These are phyloP conservation scores for Phoronis australis DNA, from an alignment of 2,888 invertebrate species.

Conservation along the genomic window DNA sequence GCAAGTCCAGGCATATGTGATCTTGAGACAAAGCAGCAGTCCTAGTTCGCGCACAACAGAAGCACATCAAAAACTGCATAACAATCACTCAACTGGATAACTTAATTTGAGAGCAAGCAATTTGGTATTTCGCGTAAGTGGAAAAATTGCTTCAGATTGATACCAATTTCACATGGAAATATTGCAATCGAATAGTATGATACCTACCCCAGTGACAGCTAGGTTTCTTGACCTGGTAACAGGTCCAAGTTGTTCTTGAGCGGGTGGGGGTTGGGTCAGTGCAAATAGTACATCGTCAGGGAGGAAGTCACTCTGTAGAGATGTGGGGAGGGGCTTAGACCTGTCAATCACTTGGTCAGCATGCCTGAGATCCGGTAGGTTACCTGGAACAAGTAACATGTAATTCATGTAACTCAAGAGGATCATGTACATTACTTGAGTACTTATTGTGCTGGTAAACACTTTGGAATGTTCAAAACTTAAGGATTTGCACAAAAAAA, in stretches of 20 bases:
- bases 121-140: no score
- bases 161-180: no score
- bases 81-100: no score
- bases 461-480: background rate
- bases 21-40: no score
- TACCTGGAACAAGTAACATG: conserved; percentile 14
- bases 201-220: conserved; percentile 28
- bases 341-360: conserved; percentile 26
- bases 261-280: conserved; percentile 39
- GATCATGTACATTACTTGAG: background rate
- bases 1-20: no score
- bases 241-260: conserved; percentile 40
- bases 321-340: conserved; percentile 35
- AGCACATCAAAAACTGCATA: no score
- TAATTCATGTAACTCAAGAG: background rate
- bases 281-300: conserved; percentile 49
- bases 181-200: background rate
- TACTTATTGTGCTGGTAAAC: background rate
- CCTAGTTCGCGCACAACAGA: no score
- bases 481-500: no score
- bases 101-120: no score
- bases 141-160: no score
- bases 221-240: conserved; percentile 31
- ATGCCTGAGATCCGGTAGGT: conserved; percentile 27
- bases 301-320: conserved; percentile 46